Conservation (phyloP, 1,140 invertebrate genomes). For the Drosophila guanche region DNA sequence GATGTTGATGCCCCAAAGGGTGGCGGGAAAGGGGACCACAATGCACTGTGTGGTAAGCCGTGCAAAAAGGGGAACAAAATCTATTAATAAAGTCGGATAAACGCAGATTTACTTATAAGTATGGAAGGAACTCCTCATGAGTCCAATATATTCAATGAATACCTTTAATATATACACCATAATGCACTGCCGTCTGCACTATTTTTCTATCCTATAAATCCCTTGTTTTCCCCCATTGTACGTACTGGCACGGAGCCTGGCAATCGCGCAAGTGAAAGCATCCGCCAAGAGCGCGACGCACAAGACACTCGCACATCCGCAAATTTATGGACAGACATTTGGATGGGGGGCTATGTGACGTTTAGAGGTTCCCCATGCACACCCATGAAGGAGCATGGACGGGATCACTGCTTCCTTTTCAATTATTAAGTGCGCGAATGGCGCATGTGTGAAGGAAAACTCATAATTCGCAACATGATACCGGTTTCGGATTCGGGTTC, state of each 20-base stretch:
- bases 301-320: conserved; percentile 80
- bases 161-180: no score
- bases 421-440: conserved; percentile 80
- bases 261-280: conserved; percentile 75
- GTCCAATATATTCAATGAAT: background rate
- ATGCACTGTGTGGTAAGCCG: conserved; percentile 4
- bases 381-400: conserved; percentile 27
- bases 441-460: conserved; percentile 49
- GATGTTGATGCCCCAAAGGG: conserved; percentile 45
- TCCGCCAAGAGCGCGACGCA: conserved; percentile 70
- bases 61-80: no score
- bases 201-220: no score
- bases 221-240: conserved; percentile 18
- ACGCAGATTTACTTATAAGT: no score
- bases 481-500: conserved; percentile 18
- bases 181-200: no score
- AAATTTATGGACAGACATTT: conserved; percentile 83
- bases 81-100: no score
- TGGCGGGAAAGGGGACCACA: background rate
- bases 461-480: conserved; percentile 72
- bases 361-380: background rate
- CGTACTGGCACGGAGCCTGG: conserved; percentile 26
- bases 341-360: conserved; percentile 51
- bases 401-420: conserved; percentile 76
- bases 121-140: background rate